Percentiles rank a stretch among this genome's conserved stretches.
Evolutionary conservation across 2,113 vertebrate genomes (phyloP).

Genomic region (Sceloporus tristichus): DNA sequence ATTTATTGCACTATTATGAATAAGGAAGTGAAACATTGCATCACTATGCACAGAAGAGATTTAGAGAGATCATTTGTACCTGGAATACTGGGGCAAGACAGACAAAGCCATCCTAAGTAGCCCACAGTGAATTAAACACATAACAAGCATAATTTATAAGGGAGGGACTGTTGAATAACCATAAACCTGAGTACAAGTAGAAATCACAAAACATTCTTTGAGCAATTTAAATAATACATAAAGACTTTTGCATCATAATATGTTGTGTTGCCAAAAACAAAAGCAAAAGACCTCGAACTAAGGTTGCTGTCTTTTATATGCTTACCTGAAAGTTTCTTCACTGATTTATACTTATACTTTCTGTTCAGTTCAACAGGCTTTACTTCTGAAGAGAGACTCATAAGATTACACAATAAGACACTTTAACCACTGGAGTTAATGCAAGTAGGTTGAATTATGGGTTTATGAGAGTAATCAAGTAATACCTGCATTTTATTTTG

Average conservation of each 20-base stretch:
- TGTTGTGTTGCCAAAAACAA: neutral
- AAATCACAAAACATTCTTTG: constrained; percentile 43
- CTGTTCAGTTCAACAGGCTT: neutral
- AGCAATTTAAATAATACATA: constrained; percentile 57
- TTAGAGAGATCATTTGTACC: neutral
- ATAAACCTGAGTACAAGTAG: constrained; percentile 47
- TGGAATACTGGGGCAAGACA: neutral
- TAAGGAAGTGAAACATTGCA: constrained; percentile 17
- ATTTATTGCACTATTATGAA: neutral
- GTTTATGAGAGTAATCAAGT: neutral
- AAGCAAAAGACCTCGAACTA: too few relatives aligned
- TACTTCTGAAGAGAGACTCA: neutral
- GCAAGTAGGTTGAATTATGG: neutral
- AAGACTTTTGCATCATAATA: constrained; percentile 10
- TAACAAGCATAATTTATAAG: constrained; percentile 47
- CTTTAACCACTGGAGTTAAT: neutral
- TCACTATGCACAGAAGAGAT: neutral
- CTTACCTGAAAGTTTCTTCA: too few relatives aligned
- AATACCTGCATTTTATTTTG: too few relatives aligned
- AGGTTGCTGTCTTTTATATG: too few relatives aligned
- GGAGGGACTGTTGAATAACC: constrained; percentile 35
- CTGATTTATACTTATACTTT: too few relatives aligned
- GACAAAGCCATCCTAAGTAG: constrained; percentile 38
- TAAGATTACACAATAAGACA: neutral
- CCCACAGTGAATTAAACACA: neutral